These are phyloP conservation scores for Drosophila limbata DNA, from an alignment of 2,888 invertebrate genomes.

Conservation along the genomic window DNA sequence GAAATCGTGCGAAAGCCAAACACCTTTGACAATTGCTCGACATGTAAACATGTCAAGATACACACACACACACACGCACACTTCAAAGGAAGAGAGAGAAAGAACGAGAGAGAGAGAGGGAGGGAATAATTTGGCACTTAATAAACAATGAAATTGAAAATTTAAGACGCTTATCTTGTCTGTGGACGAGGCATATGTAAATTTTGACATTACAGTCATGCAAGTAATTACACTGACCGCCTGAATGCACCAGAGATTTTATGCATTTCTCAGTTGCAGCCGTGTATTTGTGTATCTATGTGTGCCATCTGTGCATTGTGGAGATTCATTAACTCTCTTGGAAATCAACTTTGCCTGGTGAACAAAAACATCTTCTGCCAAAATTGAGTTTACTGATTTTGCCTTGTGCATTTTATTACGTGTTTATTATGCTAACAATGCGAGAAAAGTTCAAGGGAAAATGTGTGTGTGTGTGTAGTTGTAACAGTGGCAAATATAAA, in stretches of 20 bases:
- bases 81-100: neutral
- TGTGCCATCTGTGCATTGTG: conserved; percentile 24
- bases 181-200: conserved; percentile 62
- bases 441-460: conserved; percentile 59
- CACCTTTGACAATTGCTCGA: conserved; percentile 63
- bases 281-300: conserved; percentile 17
- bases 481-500: conserved; percentile 34
- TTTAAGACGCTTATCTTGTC: conserved; percentile 70
- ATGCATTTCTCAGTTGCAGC: conserved; percentile 44
- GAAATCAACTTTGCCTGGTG: conserved; percentile 54
- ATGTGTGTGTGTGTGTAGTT: conserved; percentile 16
- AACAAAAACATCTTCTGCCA: conserved; percentile 65
- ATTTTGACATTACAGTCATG: conserved; percentile 67
- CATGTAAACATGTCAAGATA: conserved; percentile 12
- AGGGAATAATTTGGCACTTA: conserved; percentile 71
- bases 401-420: conserved; percentile 72
- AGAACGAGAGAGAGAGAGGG: neutral
- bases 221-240: conserved; percentile 67
- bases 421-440: conserved; percentile 79
- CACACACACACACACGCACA: conserved; percentile 7
- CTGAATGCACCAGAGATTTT: conserved; percentile 42
- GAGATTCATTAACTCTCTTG: conserved; percentile 59
- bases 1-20: conserved; percentile 68
- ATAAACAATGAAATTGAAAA: conserved; percentile 80
- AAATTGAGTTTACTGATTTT: conserved; percentile 77